Conservation (phyloP, 2,888 invertebrate species). For the Polylopha cassiicola region DNA sequence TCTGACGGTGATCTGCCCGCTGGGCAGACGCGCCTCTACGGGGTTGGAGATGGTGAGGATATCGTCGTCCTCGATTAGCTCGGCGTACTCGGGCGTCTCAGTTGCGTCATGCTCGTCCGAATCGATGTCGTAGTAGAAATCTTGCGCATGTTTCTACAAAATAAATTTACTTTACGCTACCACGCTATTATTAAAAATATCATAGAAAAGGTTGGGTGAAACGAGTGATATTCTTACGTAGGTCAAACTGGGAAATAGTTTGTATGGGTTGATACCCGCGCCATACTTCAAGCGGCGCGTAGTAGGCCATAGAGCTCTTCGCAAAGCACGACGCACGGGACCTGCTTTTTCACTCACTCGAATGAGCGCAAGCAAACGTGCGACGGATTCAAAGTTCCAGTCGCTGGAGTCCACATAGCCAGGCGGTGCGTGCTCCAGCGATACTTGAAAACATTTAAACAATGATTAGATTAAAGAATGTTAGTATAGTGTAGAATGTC, state of each 20-base stretch:
- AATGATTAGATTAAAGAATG: conserved; percentile 24
- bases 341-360: background rate
- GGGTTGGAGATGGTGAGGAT: conserved; percentile 48
- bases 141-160: conserved; percentile 28
- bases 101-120: conserved; percentile 22
- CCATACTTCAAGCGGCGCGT: conserved; percentile 2
- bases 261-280: conserved; percentile 3
- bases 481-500: background rate
- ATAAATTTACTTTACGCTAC: background rate
- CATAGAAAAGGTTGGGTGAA: no score
- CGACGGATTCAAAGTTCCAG: conserved; percentile 46
- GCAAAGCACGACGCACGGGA: background rate
- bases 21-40: conserved; percentile 52
- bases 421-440: conserved; percentile 27
- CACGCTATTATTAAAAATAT: no score
- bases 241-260: conserved; percentile 8
- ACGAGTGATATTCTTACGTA: background rate
- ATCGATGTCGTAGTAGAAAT: conserved; percentile 40
- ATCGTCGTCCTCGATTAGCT: conserved; percentile 20
- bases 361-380: conserved; percentile 42
- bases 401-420: conserved; percentile 42
- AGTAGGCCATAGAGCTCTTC: conserved; percentile 4
- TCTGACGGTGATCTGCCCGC: conserved; percentile 38
- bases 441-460: conserved; percentile 6
- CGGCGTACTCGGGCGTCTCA: background rate